Percentiles rank a stretch among this genome's conserved stretches.
phyloP scores from a whole-genome alignment of 2,113 vertebrate species.

The Lagopus muta region DNA sequence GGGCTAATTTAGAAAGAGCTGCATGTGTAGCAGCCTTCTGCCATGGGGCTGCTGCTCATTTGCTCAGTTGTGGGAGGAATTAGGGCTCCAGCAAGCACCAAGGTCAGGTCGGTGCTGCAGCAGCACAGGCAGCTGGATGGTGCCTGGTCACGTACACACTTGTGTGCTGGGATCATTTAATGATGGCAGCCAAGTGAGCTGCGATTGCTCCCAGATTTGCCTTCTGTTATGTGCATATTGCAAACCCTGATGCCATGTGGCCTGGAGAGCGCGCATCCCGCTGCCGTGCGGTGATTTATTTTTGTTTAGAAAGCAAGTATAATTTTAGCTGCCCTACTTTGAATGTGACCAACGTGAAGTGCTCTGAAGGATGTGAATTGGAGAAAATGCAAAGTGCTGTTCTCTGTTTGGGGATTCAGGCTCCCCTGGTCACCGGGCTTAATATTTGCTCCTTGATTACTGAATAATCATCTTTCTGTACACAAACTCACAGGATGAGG shows the following conservation, averaged over 20 bases:
- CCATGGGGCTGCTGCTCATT: background rate
- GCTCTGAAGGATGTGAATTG: background rate
- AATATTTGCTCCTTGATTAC: background rate
- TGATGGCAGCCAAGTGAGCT: background rate
- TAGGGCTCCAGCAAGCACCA: fast-evolving
- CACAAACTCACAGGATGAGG: background rate
- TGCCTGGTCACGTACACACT: background rate
- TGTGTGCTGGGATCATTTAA: fast-evolving
- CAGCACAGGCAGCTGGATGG: background rate
- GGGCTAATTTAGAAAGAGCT: background rate
- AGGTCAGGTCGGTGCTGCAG: background rate
- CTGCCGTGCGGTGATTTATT: background rate
- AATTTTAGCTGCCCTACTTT: constrained; percentile 63
- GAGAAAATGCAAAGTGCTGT: background rate
- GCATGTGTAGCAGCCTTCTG: background rate
- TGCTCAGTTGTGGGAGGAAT: background rate
- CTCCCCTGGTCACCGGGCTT: background rate
- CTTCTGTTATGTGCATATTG: background rate
- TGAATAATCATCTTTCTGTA: background rate
- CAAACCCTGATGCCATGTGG: background rate
- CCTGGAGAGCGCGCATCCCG: background rate
- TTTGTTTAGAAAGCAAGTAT: background rate
- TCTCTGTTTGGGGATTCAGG: background rate
- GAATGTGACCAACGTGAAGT: background rate
- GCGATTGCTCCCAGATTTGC: background rate